Percentiles rank a stretch among this genome's conserved stretches.
Conservation (phyloP, 2,888 invertebrate species). For the Apamea epomidion region DNA sequence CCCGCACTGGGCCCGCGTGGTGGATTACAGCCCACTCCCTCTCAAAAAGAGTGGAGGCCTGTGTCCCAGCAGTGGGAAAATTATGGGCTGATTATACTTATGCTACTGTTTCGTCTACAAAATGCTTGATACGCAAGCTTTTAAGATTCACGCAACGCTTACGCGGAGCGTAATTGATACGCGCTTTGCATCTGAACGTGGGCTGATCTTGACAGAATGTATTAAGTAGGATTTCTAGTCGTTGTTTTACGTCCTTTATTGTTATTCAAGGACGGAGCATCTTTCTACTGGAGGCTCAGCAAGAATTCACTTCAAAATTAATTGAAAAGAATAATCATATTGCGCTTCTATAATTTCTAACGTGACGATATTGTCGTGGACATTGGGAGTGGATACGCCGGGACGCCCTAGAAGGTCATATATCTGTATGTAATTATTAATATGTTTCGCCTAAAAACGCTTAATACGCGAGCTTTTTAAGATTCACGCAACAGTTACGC, state of each 20-base stretch:
- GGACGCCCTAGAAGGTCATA: too few relatives aligned
- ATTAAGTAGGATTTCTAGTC: neutral
- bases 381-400: too few relatives aligned
- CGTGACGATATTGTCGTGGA: neutral
- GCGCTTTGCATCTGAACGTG: constrained; percentile 3
- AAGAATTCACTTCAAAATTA: too few relatives aligned
- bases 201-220: constrained; percentile 6
- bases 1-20: too few relatives aligned
- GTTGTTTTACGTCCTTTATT: neutral
- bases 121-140: neutral
- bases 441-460: too few relatives aligned
- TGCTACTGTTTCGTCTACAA: too few relatives aligned
- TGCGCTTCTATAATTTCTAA: neutral
- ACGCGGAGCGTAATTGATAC: constrained; percentile 1
- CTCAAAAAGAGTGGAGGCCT: too few relatives aligned
- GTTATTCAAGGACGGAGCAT: neutral
- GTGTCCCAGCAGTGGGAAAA: neutral
- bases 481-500: too few relatives aligned
- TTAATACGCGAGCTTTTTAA: too few relatives aligned
- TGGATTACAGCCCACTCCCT: too few relatives aligned
- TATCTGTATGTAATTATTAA: too few relatives aligned
- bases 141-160: neutral
- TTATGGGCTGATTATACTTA: too few relatives aligned
- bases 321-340: neutral
- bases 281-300: neutral